Conservation (phyloP, 2,797 vertebrate genomes). For the Danio kyathit region DNA sequence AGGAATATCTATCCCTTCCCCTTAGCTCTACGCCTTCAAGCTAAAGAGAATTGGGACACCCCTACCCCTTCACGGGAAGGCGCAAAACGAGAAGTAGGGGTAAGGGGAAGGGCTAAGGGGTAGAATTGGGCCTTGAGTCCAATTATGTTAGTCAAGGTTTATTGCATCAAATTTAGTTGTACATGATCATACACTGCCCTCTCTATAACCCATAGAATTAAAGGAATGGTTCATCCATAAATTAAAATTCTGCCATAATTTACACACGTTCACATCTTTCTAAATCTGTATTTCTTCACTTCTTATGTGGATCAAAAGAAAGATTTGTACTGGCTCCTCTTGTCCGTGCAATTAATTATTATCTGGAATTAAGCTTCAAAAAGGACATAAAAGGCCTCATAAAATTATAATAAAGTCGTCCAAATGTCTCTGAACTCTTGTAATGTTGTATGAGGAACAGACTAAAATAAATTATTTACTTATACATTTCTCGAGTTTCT, state of each 20-base stretch:
- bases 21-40: too few species aligned
- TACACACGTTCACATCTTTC: neutral
- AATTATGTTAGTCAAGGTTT: slow-evolving; percentile 21
- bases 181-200: neutral
- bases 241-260: neutral
- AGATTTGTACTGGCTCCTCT: slow-evolving; percentile 12
- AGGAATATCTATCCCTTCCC: too few species aligned
- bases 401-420: neutral
- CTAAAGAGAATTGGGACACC: too few species aligned
- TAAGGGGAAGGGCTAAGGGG: too few species aligned
- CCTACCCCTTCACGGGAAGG: too few species aligned
- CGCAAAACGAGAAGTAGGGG: too few species aligned
- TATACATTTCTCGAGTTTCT: neutral
- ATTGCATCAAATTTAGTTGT: slow-evolving; percentile 21
- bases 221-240: slow-evolving; percentile 12
- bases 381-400: neutral
- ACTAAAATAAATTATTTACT: neutral
- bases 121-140: too few species aligned
- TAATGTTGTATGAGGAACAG: neutral
- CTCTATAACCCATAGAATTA: neutral
- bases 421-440: neutral
- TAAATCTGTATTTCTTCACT: neutral
- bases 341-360: slow-evolving; percentile 13
- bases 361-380: slow-evolving; percentile 3
- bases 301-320: slow-evolving; percentile 21